Percentiles rank a stretch among this genome's conserved stretches.
Evolutionary conservation across 2,797 vertebrate genomes (phyloP).

Genomic region (Podarcis siculus): DNA sequence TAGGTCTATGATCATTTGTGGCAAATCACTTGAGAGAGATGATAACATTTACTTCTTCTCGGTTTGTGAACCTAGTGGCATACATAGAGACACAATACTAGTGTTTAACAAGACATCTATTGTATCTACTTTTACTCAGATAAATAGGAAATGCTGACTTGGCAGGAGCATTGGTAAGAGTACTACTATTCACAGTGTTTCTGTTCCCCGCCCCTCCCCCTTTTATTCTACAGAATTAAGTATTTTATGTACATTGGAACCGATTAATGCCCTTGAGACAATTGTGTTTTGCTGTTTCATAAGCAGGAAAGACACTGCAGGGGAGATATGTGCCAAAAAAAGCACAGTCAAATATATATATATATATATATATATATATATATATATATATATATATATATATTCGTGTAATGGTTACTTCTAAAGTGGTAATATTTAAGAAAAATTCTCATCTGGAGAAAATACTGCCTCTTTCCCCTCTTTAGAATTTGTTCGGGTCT

Average conservation of each 20-base stretch:
- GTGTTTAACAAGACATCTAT: slow-evolving; percentile 82
- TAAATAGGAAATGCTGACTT: slow-evolving; percentile 82
- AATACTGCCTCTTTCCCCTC: slow-evolving; percentile 70
- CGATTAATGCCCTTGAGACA: slow-evolving; percentile 86
- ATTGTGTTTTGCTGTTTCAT: slow-evolving; percentile 81
- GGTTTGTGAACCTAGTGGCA: slow-evolving; percentile 85
- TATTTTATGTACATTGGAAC: slow-evolving; percentile 80
- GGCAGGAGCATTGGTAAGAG: slow-evolving; percentile 78
- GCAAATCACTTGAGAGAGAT: slow-evolving; percentile 82
- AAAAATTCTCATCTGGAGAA: slow-evolving; percentile 81
- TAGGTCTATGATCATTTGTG: slow-evolving; percentile 39
- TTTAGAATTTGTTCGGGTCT: slow-evolving; percentile 75
- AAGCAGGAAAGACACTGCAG: slow-evolving; percentile 87
- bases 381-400: too few relatives aligned
- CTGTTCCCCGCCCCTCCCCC: slow-evolving; percentile 60
- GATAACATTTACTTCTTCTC: slow-evolving; percentile 84
- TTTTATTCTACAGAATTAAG: slow-evolving; percentile 80
- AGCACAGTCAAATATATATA: slow-evolving; percentile 72
- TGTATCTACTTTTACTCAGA: slow-evolving; percentile 80
- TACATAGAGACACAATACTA: slow-evolving; percentile 87
- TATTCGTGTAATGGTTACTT: slow-evolving; percentile 48
- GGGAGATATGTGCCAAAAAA: slow-evolving; percentile 75
- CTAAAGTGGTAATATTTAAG: slow-evolving; percentile 74
- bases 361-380: background rate
- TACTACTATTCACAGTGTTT: slow-evolving; percentile 83